Evolutionary conservation across 2,113 vertebrate species (phyloP).

Genomic region (Crotalus tigris): DNA sequence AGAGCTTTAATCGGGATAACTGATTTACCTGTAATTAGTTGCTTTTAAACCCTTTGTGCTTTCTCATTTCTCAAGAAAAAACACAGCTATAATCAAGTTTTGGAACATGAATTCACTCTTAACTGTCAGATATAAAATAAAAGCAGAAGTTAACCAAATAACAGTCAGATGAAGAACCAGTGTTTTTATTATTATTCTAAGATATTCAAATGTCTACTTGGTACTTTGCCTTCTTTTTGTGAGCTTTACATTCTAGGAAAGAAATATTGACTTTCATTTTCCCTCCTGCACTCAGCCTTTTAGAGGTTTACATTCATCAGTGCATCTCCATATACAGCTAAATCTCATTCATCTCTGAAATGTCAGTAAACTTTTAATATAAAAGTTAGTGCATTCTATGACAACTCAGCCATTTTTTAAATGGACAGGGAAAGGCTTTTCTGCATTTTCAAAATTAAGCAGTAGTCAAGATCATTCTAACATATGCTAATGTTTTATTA

Average conservation of each 20-base stretch:
- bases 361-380: background rate
- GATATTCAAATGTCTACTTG: background rate
- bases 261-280: background rate
- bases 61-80: background rate
- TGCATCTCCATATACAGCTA: background rate
- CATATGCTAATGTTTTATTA: background rate
- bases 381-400: background rate
- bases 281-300: background rate
- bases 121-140: background rate
- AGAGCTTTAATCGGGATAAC: background rate
- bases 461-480: background rate
- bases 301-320: conserved; percentile 1
- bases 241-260: background rate
- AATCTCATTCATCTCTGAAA: background rate
- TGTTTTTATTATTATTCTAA: background rate
- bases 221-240: conserved; percentile 3
- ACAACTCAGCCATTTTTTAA: background rate
- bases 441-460: background rate
- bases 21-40: background rate
- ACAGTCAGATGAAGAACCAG: background rate
- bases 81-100: background rate
- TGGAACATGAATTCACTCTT: background rate
- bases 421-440: background rate
- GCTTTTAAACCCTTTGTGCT: background rate
- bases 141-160: conserved; percentile 1